Conservation (phyloP, 2,113 vertebrate species). For the Hippocampus zosterae region DNA sequence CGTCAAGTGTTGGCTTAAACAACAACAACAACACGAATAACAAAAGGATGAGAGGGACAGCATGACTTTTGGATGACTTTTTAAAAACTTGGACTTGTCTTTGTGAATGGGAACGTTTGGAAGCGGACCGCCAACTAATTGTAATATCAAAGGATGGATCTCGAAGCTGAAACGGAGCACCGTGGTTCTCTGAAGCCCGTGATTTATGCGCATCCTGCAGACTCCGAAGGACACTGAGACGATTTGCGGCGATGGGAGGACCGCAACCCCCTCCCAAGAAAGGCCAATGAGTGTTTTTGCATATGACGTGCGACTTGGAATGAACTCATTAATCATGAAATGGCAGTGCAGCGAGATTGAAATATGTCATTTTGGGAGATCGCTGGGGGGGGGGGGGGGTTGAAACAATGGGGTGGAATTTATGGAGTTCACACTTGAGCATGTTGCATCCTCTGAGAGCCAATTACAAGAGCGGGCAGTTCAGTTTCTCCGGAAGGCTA, state of each 20-base stretch:
- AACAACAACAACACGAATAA: too few species aligned
- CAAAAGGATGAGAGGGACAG: conserved; percentile 23
- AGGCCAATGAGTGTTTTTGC: neutral
- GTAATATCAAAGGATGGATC: neutral
- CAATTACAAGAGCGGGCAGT: neutral
- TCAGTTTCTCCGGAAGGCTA: neutral
- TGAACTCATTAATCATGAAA: neutral
- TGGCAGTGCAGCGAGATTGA: neutral
- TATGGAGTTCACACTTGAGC: neutral
- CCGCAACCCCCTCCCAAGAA: neutral
- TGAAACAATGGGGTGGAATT: neutral
- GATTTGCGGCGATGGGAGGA: conserved; percentile 59
- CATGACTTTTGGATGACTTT: neutral
- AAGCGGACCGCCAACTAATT: neutral
- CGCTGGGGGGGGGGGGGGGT: neutral
- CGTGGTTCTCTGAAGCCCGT: conserved; percentile 8
- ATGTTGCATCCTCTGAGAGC: neutral
- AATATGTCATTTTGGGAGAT: neutral
- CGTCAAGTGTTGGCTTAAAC: conserved; percentile 34
- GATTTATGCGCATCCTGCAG: conserved; percentile 45
- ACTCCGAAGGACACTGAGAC: conserved; percentile 52
- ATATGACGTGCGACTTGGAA: neutral
- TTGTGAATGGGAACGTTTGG: neutral
- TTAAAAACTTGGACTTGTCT: neutral
- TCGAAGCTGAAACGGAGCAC: neutral